Conservation (phyloP, 2,113 vertebrate species). For the Brachypodius melanocephalos region DNA sequence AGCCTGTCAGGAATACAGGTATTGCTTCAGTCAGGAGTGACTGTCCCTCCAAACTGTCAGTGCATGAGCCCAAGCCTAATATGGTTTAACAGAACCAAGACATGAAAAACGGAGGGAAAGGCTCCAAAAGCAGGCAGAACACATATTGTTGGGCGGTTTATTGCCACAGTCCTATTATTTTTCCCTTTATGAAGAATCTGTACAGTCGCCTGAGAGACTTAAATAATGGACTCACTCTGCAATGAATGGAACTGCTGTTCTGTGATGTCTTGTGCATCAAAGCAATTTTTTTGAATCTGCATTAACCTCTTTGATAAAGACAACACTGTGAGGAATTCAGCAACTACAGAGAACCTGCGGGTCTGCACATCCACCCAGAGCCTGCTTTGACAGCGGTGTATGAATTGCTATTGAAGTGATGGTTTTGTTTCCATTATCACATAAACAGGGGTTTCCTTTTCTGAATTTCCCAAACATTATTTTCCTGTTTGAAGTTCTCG, state of each 20-base stretch:
- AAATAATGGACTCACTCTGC: constrained; percentile 22
- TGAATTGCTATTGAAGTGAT: background rate
- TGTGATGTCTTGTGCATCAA: constrained; percentile 43
- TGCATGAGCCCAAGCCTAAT: background rate
- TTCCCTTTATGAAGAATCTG: background rate
- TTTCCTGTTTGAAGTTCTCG: background rate
- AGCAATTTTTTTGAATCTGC: constrained; percentile 35
- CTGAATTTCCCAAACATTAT: background rate
- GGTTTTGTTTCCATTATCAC: background rate
- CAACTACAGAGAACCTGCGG: background rate
- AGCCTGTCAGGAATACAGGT: background rate
- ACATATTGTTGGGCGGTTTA: background rate
- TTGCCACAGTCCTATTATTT: background rate
- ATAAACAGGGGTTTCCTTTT: background rate
- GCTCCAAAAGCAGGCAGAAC: background rate
- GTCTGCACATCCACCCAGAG: background rate
- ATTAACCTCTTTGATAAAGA: constrained; percentile 46
- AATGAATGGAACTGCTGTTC: constrained; percentile 16
- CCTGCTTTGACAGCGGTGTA: background rate
- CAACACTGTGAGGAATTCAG: constrained; percentile 16
- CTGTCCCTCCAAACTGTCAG: background rate
- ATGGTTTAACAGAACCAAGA: background rate
- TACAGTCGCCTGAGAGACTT: constrained; percentile 20
- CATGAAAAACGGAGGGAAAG: background rate
- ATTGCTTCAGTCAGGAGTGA: background rate